phyloP scores from a whole-genome alignment of 1,140 invertebrate species.

The Trissolcus basalis region DNA sequence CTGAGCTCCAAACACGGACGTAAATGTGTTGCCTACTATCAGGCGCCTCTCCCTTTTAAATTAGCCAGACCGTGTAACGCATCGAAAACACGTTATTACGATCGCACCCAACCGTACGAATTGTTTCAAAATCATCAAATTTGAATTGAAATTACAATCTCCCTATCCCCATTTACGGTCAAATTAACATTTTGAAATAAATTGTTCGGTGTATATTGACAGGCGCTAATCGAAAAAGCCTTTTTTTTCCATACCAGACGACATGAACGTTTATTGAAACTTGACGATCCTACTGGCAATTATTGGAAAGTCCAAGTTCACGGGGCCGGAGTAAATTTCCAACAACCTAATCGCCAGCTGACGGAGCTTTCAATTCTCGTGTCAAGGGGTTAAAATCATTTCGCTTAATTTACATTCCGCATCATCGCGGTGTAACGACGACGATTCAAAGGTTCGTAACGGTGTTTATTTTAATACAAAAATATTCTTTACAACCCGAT shows the following conservation, averaged over 20 bases:
- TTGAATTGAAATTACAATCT: too few relatives aligned
- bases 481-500: background rate
- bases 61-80: background rate
- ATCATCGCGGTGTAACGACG: too few relatives aligned
- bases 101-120: too few relatives aligned
- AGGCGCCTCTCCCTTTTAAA: slow-evolving; percentile 12
- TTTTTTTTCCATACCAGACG: background rate
- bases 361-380: slow-evolving; percentile 33
- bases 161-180: too few relatives aligned
- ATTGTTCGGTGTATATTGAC: background rate
- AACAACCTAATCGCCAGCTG: slow-evolving; percentile 36
- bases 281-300: slow-evolving; percentile 23
- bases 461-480: slow-evolving; percentile 27
- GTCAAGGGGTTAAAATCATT: slow-evolving; percentile 54
- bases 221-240: background rate
- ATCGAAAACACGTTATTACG: too few relatives aligned
- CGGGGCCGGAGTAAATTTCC: slow-evolving; percentile 30
- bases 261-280: slow-evolving; percentile 23
- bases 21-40: slow-evolving; percentile 27
- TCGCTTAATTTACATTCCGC: slow-evolving; percentile 51
- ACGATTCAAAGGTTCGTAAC: slow-evolving; percentile 29
- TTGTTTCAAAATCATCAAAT: too few relatives aligned
- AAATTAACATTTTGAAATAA: background rate
- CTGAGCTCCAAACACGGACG: slow-evolving; percentile 20
- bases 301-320: slow-evolving; percentile 29